Evolutionary conservation across 2,113 vertebrate species (phyloP).

Genomic region (Amphiprion ocellaris): DNA sequence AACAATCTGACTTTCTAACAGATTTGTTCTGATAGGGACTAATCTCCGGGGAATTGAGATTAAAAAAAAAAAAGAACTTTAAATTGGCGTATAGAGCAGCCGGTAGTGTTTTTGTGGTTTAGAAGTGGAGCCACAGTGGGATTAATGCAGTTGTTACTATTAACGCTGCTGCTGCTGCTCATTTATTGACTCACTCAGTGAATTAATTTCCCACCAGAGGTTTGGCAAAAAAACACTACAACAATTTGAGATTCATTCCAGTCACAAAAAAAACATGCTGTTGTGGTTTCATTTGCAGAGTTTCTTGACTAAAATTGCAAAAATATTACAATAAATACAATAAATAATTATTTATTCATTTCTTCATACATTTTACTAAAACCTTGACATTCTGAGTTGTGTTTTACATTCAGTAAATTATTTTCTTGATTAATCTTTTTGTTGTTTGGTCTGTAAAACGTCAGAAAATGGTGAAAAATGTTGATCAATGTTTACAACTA

Average conservation of each 20-base stretch:
- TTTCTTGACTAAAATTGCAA: neutral
- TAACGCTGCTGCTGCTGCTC: neutral
- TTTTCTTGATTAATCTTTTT: too few relatives aligned
- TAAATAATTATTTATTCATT: too few relatives aligned
- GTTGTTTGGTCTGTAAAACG: too few relatives aligned
- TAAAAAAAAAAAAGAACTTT: too few relatives aligned
- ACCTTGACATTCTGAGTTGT: too few relatives aligned
- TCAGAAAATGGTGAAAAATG: too few relatives aligned
- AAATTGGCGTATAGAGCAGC: neutral
- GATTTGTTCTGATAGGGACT: neutral
- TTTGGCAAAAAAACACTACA: slow-evolving; percentile 4
- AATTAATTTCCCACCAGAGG: neutral
- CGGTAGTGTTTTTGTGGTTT: neutral
- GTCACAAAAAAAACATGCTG: neutral
- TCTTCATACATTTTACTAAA: too few relatives aligned
- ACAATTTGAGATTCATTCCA: slow-evolving; percentile 15
- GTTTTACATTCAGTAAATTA: too few relatives aligned
- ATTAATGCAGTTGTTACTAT: neutral
- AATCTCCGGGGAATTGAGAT: too few relatives aligned
- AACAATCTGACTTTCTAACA: too few relatives aligned
- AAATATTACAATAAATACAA: too few relatives aligned
- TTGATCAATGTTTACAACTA: too few relatives aligned
- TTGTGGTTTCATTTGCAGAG: neutral
- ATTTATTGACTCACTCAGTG: neutral
- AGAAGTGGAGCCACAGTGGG: neutral